Conservation (phyloP, 2,113 vertebrate genomes). For the Ophthalmolycus amberensis region DNA sequence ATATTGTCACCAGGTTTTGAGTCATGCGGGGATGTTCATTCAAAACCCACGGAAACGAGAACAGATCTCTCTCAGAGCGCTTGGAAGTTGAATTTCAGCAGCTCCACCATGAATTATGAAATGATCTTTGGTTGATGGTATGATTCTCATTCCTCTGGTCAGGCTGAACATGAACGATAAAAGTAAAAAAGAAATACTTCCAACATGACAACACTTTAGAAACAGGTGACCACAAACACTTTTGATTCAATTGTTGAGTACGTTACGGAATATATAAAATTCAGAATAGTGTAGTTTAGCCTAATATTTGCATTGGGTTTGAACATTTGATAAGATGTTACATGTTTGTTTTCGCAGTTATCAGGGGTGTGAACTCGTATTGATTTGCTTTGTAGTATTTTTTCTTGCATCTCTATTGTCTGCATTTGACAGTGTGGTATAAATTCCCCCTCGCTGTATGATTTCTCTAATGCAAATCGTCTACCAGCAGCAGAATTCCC, state of each 20-base stretch:
- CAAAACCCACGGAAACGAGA: not conserved
- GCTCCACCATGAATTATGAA: conserved; percentile 37
- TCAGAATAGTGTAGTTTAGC: not conserved
- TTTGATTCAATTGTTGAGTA: not conserved
- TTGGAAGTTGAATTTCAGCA: conserved; percentile 27
- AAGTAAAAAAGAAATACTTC: not conserved
- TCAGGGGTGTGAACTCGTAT: not conserved
- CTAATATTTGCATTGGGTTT: not conserved
- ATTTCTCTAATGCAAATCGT: not conserved
- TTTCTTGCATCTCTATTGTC: not conserved
- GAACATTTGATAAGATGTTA: not conserved
- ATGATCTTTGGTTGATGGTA: not conserved
- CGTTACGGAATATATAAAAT: not conserved
- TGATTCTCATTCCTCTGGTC: conserved; percentile 35
- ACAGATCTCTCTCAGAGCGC: not conserved
- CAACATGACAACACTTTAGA: not conserved
- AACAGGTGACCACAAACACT: not conserved
- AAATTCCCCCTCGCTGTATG: too few species aligned
- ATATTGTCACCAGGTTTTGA: conserved; percentile 41
- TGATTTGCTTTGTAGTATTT: not conserved
- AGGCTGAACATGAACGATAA: not conserved
- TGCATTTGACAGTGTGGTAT: not conserved
- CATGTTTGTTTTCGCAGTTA: not conserved
- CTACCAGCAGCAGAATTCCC: not conserved
- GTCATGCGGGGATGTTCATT: conserved; percentile 20